A percentile compares a stretch with the other conserved stretches of the same genome.
Evolutionary conservation across 2,888 invertebrate genomes (phyloP).

Genomic region (Dynastes hyllus): DNA sequence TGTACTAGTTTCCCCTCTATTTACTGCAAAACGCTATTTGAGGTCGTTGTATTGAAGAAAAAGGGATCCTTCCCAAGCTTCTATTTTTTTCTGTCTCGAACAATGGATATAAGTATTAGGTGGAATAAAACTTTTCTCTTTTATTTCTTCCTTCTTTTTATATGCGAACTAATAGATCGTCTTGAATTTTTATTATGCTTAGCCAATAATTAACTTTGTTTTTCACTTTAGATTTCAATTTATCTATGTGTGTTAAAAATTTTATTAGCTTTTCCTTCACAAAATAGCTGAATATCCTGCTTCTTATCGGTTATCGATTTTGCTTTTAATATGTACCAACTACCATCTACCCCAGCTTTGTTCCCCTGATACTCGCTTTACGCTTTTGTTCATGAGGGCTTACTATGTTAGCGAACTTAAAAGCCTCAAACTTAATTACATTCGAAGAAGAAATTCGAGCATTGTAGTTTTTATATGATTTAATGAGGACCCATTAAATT

Average conservation of each 20-base stretch:
- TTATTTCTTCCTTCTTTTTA: not conserved
- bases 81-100: conserved; percentile 38
- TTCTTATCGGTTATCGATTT: not conserved
- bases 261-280: not conserved
- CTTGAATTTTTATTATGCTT: no score
- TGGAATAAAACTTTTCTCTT: conserved; percentile 17
- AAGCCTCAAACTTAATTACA: conserved; percentile 1
- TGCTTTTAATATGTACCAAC: not conserved
- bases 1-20: conserved; percentile 39
- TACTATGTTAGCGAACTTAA: not conserved
- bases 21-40: conserved; percentile 31
- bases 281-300: not conserved
- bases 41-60: conserved; percentile 50
- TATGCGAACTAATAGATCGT: not conserved
- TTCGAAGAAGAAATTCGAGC: not conserved
- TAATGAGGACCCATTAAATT: not conserved
- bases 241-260: not conserved
- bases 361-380: not conserved
- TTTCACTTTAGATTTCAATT: no score
- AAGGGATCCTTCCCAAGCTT: conserved; percentile 24
- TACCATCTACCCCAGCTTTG: no score
- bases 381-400: not conserved
- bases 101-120: not conserved
- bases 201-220: no score
- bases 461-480: not conserved